Evolutionary conservation across 1,140 invertebrate species (phyloP), one percentile per base, ranked within the genome.

Genomic region (Drosophila serrata): DNA sequence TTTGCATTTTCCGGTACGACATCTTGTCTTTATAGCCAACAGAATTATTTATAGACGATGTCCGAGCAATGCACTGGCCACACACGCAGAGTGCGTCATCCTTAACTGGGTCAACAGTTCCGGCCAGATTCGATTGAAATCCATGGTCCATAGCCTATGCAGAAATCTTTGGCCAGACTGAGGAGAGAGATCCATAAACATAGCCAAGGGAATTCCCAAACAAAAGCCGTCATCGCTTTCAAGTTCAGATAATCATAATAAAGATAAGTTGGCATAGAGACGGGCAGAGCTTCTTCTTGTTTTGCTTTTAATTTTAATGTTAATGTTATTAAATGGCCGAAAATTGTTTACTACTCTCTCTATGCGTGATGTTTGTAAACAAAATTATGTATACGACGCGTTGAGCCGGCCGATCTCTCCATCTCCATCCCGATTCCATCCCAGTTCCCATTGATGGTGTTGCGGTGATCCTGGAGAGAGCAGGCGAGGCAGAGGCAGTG

Each of bases 281-380:
- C 39, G 35, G 75, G 27, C 46, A 48, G 22, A 45, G 56, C 55
- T 61, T 31, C 55, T 61, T 31, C 55, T 73, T 88, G 85, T 90
- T 88, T 88, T 81, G 85, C 78, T 90, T 90, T 90, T 90, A 90
- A 90, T 90, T 90, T 90, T 59, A 90, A 90, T 90, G 85, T 88
- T 90, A 91, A 91, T 91, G 88, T 91, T 91, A 91, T 91, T 91
- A 91, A 91, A 91, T 91, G 81, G 84, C 79, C 81, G 46, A 76
- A 76, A 91, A 91, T 91, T 91, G 88, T 91, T 91, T 91, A 91
- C 88, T 91, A 91, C 82, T 37, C 49, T 37, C 49, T 53, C 51
- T 76, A 86, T 91, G 81, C 74, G 46, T 49, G 46, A 58, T 76
- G 67, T 86, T 90, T 91, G 90, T 91, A 91, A 91, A 91, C 88